Conservation (phyloP, 2,113 vertebrate genomes). For the Rattus norvegicus region GRCr8 NC_086019.1:189844001-189844500, state of each 20-base stretch:
- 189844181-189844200: background rate
- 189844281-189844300: background rate
- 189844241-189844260: background rate
- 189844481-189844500: background rate
- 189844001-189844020: constrained; percentile 94
- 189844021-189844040: constrained; percentile 89
- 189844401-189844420: too few species aligned
- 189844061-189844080: background rate
- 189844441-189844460: background rate
- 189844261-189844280: background rate
- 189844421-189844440: background rate
- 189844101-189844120: background rate
- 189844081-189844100: background rate
- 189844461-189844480: background rate
- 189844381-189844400: background rate
- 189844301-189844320: background rate
- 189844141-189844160: background rate
- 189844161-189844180: too few species aligned
- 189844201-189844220: background rate
- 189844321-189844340: background rate
- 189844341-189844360: background rate
- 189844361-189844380: background rate
- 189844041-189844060: background rate
- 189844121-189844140: background rate
- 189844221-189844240: background rate